A percentile compares a stretch with the other conserved stretches of the same genome.
These are phyloP conservation scores for Seriola dumerili DNA, from an alignment of 2,113 vertebrate species.

Conservation along the genomic window DNA sequence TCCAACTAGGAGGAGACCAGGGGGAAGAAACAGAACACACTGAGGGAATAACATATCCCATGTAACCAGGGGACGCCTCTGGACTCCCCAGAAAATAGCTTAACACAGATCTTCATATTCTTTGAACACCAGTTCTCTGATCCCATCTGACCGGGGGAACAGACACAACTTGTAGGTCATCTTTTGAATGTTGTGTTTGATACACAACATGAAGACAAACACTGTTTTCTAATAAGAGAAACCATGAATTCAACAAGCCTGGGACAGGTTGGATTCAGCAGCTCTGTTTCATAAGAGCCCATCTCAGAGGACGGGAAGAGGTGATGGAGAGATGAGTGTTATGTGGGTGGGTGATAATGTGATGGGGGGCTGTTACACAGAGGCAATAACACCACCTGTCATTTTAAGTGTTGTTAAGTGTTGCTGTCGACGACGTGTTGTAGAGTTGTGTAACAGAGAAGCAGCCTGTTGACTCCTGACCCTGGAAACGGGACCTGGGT, in stretches of 20 bases:
- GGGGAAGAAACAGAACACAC: too few species aligned
- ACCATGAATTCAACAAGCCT: background rate
- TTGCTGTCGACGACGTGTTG: background rate
- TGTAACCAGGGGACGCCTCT: background rate
- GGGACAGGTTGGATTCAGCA: background rate
- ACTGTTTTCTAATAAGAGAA: background rate
- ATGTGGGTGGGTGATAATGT: constrained; percentile 58
- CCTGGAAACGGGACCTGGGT: background rate
- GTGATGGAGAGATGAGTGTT: constrained; percentile 44
- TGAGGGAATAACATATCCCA: too few species aligned
- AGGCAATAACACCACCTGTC: constrained; percentile 58
- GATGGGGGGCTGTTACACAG: constrained; percentile 25
- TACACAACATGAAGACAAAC: background rate
- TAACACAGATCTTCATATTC: too few species aligned
- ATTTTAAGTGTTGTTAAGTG: constrained; percentile 27
- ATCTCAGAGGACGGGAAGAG: constrained; percentile 14
- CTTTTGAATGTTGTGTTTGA: background rate
- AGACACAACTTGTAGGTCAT: background rate
- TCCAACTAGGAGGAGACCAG: too few species aligned
- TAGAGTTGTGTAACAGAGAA: background rate
- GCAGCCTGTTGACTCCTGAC: constrained; percentile 47
- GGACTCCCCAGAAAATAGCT: too few species aligned
- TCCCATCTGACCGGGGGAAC: background rate
- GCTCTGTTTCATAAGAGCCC: constrained; percentile 22
- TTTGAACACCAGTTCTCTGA: too few species aligned